Evolutionary conservation across 1,140 invertebrate species (phyloP).

Genomic region (Teleogryllus occipitalis): DNA sequence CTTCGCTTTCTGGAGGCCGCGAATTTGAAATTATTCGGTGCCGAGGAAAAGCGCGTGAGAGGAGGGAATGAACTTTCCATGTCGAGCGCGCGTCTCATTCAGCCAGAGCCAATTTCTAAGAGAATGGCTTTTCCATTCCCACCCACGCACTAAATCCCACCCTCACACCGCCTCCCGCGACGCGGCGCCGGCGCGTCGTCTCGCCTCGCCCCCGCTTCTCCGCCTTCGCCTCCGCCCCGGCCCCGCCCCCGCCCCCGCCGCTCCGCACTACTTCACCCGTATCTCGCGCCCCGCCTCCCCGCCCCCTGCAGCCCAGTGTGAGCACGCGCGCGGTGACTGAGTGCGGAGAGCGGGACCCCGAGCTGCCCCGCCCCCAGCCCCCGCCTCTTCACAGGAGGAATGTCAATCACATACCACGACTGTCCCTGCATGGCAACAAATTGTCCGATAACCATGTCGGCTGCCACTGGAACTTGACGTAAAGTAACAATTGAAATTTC

Average conservation of each 20-base stretch:
- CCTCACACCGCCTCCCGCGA: not conserved
- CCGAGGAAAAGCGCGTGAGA: not conserved
- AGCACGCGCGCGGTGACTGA: not conserved
- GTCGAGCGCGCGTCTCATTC: not conserved
- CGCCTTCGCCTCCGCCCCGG: too few species aligned
- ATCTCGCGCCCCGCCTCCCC: not conserved
- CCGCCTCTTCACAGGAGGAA: not conserved
- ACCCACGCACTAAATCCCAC: not conserved
- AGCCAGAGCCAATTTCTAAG: not conserved
- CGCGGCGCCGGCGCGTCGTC: too few species aligned
- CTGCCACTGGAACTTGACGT: not conserved
- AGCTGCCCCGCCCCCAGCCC: not conserved
- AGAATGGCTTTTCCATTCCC: conserved; percentile 1
- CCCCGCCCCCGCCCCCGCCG: too few species aligned
- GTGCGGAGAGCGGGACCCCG: not conserved
- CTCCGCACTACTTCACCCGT: not conserved
- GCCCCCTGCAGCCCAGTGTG: not conserved
- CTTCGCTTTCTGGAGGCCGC: not conserved
- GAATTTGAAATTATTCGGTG: not conserved
- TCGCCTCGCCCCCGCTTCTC: not conserved
- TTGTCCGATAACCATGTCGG: not conserved
- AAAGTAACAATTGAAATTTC: not conserved
- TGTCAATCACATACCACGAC: not conserved
- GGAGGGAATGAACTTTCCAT: not conserved
- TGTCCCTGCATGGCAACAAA: not conserved